phyloP scores from a whole-genome alignment of 2,113 vertebrate genomes.

The Bucco capensis region DNA sequence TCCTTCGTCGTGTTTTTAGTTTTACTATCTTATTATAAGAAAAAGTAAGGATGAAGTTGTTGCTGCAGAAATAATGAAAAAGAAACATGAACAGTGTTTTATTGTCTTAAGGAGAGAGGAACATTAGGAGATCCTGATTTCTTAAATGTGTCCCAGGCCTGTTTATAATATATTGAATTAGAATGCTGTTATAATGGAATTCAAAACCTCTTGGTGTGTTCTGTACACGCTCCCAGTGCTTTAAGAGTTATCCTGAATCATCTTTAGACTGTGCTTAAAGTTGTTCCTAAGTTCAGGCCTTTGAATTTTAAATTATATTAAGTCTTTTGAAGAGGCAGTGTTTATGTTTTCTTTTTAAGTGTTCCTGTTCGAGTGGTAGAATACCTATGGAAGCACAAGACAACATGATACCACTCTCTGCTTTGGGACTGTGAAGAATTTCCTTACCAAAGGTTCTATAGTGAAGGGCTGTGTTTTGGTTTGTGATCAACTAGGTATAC shows the following conservation, averaged over 20 bases:
- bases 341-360: not conserved
- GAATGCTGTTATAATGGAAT: not conserved
- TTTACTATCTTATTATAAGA: not conserved
- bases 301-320: not conserved
- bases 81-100: not conserved
- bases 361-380: not conserved
- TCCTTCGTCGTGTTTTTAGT: not conserved
- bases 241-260: not conserved
- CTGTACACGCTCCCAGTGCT: not conserved
- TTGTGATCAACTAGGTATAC: slow-evolving; percentile 52
- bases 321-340: not conserved
- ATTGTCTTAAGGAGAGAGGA: not conserved
- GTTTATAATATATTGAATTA: not conserved
- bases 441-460: not conserved
- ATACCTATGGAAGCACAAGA: not conserved
- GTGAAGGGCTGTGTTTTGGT: slow-evolving; percentile 21
- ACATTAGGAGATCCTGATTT: not conserved
- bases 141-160: not conserved
- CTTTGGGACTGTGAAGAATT: slow-evolving; percentile 24
- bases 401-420: not conserved
- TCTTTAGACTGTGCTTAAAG: not conserved
- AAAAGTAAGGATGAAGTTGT: not conserved
- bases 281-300: not conserved
- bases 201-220: not conserved
- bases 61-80: not conserved